A percentile compares a stretch with the other conserved stretches of the same genome.
Conservation (phyloP, 2,888 invertebrate species). For the Empis stercorea region DNA sequence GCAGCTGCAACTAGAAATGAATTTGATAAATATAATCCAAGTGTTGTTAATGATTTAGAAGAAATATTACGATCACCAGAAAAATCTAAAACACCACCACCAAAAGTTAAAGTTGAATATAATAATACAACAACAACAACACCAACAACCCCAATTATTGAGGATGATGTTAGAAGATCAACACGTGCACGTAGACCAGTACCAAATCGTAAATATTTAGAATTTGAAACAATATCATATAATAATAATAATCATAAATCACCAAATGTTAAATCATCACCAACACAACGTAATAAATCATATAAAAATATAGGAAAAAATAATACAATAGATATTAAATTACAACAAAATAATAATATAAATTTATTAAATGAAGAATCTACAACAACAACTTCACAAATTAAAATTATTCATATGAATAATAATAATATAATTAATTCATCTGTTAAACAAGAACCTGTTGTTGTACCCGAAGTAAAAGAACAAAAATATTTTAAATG, state of each 20-base stretch:
- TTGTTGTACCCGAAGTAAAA: neutral
- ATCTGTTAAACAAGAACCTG: no score
- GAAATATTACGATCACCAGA: constrained; percentile 34
- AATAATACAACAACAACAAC: constrained; percentile 2
- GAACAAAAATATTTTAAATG: constrained; percentile 51
- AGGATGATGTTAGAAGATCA: constrained; percentile 17
- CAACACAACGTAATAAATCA: neutral
- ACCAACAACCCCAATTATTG: constrained; percentile 12
- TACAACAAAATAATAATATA: neutral
- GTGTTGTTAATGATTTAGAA: constrained; percentile 33
- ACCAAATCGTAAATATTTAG: constrained; percentile 24
- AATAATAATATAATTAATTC: no score
- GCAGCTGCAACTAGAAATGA: constrained; percentile 27
- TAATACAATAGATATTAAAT: neutral
- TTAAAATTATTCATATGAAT: no score
- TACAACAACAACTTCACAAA: no score
- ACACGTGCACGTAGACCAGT: constrained; percentile 18
- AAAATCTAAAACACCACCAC: constrained; percentile 26
- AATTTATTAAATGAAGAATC: neutral
- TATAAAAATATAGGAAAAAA: no score
- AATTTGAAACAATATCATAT: constrained; percentile 16
- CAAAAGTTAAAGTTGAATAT: neutral
- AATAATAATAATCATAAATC: constrained; percentile 1
- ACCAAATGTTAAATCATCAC: constrained; percentile 7
- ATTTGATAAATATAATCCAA: constrained; percentile 30